Conservation (phyloP, 2,113 vertebrate species). For the Lichenostomus cassidix region DNA sequence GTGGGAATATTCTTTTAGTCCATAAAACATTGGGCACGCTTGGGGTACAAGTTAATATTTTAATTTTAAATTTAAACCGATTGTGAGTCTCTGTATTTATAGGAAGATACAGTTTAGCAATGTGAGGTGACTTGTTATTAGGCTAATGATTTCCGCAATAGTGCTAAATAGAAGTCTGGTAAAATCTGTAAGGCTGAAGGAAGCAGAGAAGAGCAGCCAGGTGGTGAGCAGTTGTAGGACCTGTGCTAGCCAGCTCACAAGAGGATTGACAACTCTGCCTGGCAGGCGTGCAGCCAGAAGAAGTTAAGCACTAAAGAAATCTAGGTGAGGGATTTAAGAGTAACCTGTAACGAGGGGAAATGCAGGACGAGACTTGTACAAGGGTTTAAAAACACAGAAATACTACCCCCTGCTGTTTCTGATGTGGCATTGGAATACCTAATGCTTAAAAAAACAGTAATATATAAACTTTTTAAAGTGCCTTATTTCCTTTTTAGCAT, state of each 20-base stretch:
- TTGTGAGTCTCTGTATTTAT: background rate
- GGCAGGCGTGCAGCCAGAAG: background rate
- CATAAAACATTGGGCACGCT: background rate
- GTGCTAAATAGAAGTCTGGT: background rate
- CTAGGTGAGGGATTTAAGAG: background rate
- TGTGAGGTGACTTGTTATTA: background rate
- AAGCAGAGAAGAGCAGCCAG: background rate
- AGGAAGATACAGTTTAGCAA: background rate
- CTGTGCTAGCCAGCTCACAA: background rate
- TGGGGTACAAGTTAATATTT: background rate
- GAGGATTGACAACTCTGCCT: background rate
- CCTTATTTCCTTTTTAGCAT: background rate
- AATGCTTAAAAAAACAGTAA: background rate
- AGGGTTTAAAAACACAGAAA: slow-evolving; percentile 30
- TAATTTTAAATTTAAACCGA: background rate
- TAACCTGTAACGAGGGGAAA: background rate
- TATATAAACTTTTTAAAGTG: background rate
- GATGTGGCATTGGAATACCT: background rate
- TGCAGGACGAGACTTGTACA: background rate
- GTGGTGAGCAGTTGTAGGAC: background rate
- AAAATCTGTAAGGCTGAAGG: background rate
- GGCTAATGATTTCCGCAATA: background rate
- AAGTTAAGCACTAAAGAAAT: background rate
- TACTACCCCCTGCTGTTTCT: slow-evolving; percentile 55
- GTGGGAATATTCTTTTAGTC: background rate